Conservation (phyloP, 2,113 vertebrate species). For the Nerophis lumbriciformis region DNA sequence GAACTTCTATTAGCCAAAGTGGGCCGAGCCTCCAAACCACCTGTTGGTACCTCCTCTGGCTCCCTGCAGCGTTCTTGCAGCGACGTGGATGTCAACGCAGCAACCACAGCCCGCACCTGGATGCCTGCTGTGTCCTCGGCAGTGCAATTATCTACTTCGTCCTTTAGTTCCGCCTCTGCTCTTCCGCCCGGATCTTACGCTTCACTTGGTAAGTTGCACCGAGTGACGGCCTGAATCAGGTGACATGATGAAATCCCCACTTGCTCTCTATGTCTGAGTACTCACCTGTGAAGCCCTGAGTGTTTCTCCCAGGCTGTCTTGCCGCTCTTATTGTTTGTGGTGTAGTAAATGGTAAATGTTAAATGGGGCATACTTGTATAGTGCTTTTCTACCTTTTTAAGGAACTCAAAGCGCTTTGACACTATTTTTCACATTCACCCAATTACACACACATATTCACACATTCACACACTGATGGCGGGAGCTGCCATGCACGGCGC, state of each 20-base stretch:
- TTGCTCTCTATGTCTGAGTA: neutral
- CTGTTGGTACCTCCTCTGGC: conserved; percentile 35
- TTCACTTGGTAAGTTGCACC: conserved; percentile 76
- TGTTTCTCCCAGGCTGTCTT: conserved; percentile 39
- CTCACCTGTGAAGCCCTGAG: conserved; percentile 16
- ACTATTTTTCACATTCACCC: too few relatives aligned
- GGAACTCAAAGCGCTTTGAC: too few relatives aligned
- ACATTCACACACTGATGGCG: too few relatives aligned
- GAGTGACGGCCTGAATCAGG: neutral
- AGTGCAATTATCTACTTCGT: conserved; percentile 70
- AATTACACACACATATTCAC: too few relatives aligned
- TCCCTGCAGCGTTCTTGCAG: conserved; percentile 88
- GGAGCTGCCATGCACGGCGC: too few relatives aligned
- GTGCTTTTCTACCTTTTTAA: too few relatives aligned
- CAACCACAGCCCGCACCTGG: conserved; percentile 75
- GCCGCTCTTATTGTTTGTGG: conserved; percentile 49
- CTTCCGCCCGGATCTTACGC: conserved; percentile 86
- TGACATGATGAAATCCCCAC: neutral
- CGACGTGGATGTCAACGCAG: conserved; percentile 89
- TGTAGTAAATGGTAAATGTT: too few relatives aligned
- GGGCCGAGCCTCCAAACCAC: conserved; percentile 50
- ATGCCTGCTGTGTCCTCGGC: conserved; percentile 76
- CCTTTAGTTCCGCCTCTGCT: conserved; percentile 77
- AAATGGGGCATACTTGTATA: too few relatives aligned
- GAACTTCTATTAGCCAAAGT: conserved; percentile 44